Evolutionary conservation across 2,888 invertebrate genomes (phyloP).

Genomic region (Coenonympha glycerion): DNA sequence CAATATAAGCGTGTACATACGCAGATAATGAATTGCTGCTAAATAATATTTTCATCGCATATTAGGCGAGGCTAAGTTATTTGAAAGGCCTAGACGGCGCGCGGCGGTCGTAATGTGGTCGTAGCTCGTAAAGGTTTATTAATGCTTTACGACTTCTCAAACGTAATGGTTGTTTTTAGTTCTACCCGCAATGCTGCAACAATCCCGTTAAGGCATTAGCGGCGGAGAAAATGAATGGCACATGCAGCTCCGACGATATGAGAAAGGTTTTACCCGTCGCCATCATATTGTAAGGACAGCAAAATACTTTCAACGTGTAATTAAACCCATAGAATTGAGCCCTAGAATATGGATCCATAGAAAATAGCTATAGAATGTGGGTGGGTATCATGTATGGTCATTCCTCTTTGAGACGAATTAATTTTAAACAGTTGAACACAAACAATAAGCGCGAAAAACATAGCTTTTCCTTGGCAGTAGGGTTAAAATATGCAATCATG

Average conservation of each 20-base stretch:
- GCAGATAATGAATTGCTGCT: background rate
- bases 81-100: constrained; percentile 19
- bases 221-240: constrained; percentile 1
- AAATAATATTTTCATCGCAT: background rate
- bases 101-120: constrained; percentile 15
- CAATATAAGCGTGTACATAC: too few relatives aligned
- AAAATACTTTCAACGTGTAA: too few relatives aligned
- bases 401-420: too few relatives aligned
- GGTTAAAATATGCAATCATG: too few relatives aligned
- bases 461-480: too few relatives aligned
- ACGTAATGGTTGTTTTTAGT: constrained; percentile 7
- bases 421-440: too few relatives aligned
- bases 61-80: constrained; percentile 11
- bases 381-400: too few relatives aligned
- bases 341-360: too few relatives aligned
- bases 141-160: constrained; percentile 20
- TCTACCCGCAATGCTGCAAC: constrained; percentile 14
- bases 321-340: too few relatives aligned
- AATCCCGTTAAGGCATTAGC: constrained; percentile 16
- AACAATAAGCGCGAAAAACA: too few relatives aligned
- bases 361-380: too few relatives aligned
- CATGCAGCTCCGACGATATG: background rate
- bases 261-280: background rate
- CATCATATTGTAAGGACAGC: background rate
- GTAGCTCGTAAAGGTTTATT: constrained; percentile 24